Percentiles rank a stretch among this genome's conserved stretches.
Conservation (phyloP, 1,140 invertebrate genomes). For the Diplogasteroides magnus region DNA sequence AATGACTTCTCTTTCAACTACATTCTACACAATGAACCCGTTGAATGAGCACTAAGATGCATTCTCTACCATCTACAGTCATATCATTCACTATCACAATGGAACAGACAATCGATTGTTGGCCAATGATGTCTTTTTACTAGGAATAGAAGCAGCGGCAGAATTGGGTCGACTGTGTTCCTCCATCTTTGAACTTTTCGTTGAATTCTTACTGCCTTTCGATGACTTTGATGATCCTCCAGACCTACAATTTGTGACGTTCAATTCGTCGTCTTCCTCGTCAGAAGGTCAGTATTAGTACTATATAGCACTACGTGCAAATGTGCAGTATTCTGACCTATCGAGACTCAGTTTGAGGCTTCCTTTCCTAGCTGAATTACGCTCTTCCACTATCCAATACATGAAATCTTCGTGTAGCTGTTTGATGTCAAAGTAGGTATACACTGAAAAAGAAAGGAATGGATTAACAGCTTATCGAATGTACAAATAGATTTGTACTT, state of each 20-base stretch:
- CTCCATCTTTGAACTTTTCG: too few species aligned
- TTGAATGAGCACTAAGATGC: too few species aligned
- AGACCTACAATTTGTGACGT: not conserved
- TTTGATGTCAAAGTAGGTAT: not conserved
- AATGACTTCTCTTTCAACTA: too few species aligned
- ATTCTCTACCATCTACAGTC: too few species aligned
- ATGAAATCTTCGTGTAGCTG: not conserved
- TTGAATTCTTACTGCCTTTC: too few species aligned
- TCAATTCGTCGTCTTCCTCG: not conserved
- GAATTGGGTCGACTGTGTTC: not conserved
- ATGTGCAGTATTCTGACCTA: too few species aligned
- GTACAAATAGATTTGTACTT: not conserved
- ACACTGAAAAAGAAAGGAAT: too few species aligned
- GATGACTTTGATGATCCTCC: not conserved
- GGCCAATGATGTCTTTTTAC: not conserved
- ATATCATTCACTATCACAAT: not conserved
- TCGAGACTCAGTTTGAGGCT: not conserved
- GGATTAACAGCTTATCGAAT: too few species aligned
- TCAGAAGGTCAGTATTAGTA: too few species aligned
- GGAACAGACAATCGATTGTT: not conserved
- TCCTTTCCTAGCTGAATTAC: not conserved
- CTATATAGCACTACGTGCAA: too few species aligned
- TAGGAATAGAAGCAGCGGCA: not conserved
- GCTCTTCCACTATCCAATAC: not conserved
- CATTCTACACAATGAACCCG: too few species aligned